Conservation (phyloP, 2,888 invertebrate species). For the Tortricodes alternella region DNA sequence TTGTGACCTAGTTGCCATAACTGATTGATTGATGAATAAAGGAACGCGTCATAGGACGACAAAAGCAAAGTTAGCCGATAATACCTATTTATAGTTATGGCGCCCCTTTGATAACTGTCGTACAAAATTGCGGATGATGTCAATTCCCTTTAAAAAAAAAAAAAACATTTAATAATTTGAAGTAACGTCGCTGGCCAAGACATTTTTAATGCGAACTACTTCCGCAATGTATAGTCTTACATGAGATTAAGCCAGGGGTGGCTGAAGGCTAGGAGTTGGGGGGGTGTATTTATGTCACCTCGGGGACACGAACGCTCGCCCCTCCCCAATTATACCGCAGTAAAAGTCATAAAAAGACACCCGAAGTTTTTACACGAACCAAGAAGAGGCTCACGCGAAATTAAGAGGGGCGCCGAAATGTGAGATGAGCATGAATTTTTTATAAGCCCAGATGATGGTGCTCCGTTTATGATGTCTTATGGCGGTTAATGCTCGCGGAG, state of each 20-base stretch:
- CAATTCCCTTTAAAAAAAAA: too few relatives aligned
- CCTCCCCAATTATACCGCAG: conserved; percentile 83
- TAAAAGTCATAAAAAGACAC: conserved; percentile 84
- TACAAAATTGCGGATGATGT: too few relatives aligned
- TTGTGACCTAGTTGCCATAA: too few relatives aligned
- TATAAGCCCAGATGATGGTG: conserved; percentile 82
- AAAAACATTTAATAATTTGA: too few relatives aligned
- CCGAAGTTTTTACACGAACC: conserved; percentile 83
- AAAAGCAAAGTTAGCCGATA: too few relatives aligned
- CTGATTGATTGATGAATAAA: too few relatives aligned
- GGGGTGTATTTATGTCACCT: conserved; percentile 82
- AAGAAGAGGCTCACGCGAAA: conserved; percentile 80
- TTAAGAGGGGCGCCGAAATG: conserved; percentile 83
- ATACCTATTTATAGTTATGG: too few relatives aligned
- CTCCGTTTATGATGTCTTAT: conserved; percentile 82
- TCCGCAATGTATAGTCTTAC: conserved; percentile 70
- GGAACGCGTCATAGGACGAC: too few relatives aligned
- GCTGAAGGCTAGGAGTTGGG: conserved; percentile 62
- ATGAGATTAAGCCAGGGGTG: conserved; percentile 77
- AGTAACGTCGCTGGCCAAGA: conserved; percentile 51
- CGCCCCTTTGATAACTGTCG: too few relatives aligned
- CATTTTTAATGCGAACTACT: conserved; percentile 67
- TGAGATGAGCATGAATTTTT: conserved; percentile 83
- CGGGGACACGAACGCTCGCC: conserved; percentile 77
- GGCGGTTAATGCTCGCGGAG: conserved; percentile 74